Percentiles rank a stretch among this genome's conserved stretches.
phyloP scores from a whole-genome alignment of 2,888 invertebrate species.

The Theretra japonica region DNA sequence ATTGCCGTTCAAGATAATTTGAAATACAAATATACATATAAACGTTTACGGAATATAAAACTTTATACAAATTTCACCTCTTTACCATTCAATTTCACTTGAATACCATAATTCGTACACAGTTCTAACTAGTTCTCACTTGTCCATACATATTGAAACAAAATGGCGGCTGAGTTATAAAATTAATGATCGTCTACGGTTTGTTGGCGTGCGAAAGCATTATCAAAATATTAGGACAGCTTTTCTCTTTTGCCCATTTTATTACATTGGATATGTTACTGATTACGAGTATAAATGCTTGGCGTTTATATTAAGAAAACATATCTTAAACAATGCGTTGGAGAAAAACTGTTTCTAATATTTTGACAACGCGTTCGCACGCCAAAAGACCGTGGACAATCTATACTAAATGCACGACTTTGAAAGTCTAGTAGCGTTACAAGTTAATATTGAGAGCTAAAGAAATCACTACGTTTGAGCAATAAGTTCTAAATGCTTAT shows the following conservation, averaged over 20 bases:
- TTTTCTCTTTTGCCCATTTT: too few species aligned
- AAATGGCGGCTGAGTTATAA: too few species aligned
- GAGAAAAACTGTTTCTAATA: too few species aligned
- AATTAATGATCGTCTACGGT: too few species aligned
- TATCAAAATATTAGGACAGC: too few species aligned
- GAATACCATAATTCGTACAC: conserved; percentile 25
- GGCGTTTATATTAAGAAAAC: too few species aligned
- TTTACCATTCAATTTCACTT: conserved; percentile 6
- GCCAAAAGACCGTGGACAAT: too few species aligned
- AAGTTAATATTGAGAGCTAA: neutral
- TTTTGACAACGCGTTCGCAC: too few species aligned
- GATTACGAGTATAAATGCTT: too few species aligned
- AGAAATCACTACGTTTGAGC: conserved; percentile 4
- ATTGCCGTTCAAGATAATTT: conserved; percentile 18
- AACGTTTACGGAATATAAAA: conserved; percentile 12
- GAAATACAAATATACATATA: conserved; percentile 22
- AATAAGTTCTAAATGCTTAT: neutral
- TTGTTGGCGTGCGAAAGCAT: too few species aligned
- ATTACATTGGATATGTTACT: too few species aligned
- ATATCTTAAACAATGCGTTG: too few species aligned
- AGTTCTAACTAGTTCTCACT: conserved; percentile 20
- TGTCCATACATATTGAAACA: neutral
- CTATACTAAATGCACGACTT: conserved; percentile 11
- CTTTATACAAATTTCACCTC: conserved; percentile 11
- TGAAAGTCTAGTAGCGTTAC: neutral